Evolutionary conservation across 2,888 invertebrate genomes (phyloP), one percentile per base, ranked within the genome.

Genomic region (Hydroisotoma schaefferi): DNA sequence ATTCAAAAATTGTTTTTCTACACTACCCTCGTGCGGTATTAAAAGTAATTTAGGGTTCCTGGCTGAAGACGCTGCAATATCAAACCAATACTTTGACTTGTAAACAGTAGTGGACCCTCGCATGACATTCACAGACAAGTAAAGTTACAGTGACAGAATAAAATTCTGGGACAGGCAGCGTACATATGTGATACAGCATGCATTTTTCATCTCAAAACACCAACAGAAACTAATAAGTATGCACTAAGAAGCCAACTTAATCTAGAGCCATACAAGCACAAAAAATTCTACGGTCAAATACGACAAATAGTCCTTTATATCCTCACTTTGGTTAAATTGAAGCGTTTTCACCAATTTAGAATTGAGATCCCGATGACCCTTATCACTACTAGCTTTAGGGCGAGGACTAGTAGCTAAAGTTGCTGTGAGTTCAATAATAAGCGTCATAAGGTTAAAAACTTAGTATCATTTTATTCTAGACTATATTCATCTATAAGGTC

Each of bases 321-420:
- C 69, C 72, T 72, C 72, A 72, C 72, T 72, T 72, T 72, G 68
- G 66, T 70, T 65, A 70, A 69, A 69, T 62, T 67, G 72, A 51
- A 70, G 72, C 61, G 65, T 69, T 68, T 72, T 70, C 65, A 69
- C 70, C 72, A 67, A 67, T 71, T 68, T 71, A 63, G 68, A 63
- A 69, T 68, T 71, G 70, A 67, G 59, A 68, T 71, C 71, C 69
- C 68, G 70, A 67, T 72, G 69, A 69, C 69, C 68, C 69, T 71
- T 71, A 67, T 69, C 71, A 72, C 72, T 71, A 69, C 71, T 72
- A 72, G 71, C 66, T 71, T 71, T 71, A 66, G 72, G 67, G 65
- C 71, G 69, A 66, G 72, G 70, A 70, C 68, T 70, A 67, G 72
- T 72, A 67, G 72, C 68, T 70, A 72, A 69, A 65, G 72, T 72